Percentiles rank a stretch among this genome's conserved stretches.
phyloP scores from a whole-genome alignment of 1,140 invertebrate species.

The Drosophila albomicans region DNA sequence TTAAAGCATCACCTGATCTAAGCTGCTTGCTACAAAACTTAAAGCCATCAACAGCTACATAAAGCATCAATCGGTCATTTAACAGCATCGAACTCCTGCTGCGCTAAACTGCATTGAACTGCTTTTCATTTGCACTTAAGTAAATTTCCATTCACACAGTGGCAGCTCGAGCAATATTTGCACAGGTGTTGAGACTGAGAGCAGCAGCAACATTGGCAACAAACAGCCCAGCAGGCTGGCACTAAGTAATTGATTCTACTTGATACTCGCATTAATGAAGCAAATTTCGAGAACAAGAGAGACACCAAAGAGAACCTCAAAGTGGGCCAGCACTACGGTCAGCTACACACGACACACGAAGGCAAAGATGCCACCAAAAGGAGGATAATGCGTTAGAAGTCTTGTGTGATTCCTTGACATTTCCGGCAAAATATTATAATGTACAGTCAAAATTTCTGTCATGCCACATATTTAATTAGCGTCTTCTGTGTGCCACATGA shows the following conservation, averaged over 20 bases:
- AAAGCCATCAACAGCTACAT: not conserved
- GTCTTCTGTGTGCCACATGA: conserved; percentile 14
- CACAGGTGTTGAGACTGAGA: conserved; percentile 23
- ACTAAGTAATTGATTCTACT: conserved; percentile 44
- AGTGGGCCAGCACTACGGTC: not conserved
- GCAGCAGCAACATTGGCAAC: not conserved
- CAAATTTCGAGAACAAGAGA: conserved; percentile 13
- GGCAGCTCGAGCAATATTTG: conserved; percentile 21
- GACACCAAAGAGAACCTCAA: not conserved
- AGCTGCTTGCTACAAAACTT: not conserved
- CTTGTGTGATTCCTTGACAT: conserved; percentile 7
- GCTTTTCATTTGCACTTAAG: conserved; percentile 28
- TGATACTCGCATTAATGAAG: conserved; percentile 29
- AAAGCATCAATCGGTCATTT: not conserved
- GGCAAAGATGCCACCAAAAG: conserved; percentile 7
- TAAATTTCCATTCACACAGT: conserved; percentile 14
- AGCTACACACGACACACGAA: not conserved
- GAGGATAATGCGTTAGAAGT: conserved; percentile 25
- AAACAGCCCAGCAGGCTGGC: conserved; percentile 5
- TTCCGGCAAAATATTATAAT: conserved; percentile 43
- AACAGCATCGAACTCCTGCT: not conserved
- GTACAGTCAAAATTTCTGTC: conserved; percentile 26
- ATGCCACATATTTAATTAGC: conserved; percentile 60
- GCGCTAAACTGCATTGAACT: not conserved
- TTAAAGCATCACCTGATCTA: not conserved